These are phyloP conservation scores for Pomacea canaliculata DNA, from an alignment of 2,888 invertebrate species.

Conservation along the genomic window DNA sequence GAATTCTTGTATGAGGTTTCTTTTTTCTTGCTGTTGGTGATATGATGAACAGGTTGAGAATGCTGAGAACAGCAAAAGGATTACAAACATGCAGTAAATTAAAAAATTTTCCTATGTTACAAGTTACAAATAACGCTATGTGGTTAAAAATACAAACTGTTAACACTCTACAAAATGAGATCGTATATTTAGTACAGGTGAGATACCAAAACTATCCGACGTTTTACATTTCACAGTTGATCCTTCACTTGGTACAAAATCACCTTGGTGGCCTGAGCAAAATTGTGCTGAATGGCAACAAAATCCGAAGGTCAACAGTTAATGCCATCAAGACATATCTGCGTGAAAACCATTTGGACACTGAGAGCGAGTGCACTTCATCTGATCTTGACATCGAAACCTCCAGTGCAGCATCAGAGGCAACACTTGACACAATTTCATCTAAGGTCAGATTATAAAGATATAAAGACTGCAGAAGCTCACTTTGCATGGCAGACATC, in stretches of 20 bases:
- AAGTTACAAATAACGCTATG: too few species aligned
- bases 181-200: too few species aligned
- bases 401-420: conserved; percentile 24
- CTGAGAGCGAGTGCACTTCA: conserved; percentile 30
- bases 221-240: conserved; percentile 42
- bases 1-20: too few species aligned
- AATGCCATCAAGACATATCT: conserved; percentile 46
- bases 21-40: too few species aligned
- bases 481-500: neutral
- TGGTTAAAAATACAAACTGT: too few species aligned
- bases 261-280: conserved; percentile 49
- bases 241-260: conserved; percentile 57
- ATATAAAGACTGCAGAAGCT: neutral
- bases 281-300: conserved; percentile 54
- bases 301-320: conserved; percentile 43
- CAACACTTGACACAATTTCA: conserved; percentile 8
- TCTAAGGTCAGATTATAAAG: conserved; percentile 1
- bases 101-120: too few species aligned
- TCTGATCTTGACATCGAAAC: conserved; percentile 28
- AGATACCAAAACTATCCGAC: neutral
- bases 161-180: too few species aligned
- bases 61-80: too few species aligned
- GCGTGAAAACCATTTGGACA: conserved; percentile 30
- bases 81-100: too few species aligned
- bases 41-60: too few species aligned